Conservation (phyloP, 2,113 vertebrate genomes). For the Prunella himalayana region DNA sequence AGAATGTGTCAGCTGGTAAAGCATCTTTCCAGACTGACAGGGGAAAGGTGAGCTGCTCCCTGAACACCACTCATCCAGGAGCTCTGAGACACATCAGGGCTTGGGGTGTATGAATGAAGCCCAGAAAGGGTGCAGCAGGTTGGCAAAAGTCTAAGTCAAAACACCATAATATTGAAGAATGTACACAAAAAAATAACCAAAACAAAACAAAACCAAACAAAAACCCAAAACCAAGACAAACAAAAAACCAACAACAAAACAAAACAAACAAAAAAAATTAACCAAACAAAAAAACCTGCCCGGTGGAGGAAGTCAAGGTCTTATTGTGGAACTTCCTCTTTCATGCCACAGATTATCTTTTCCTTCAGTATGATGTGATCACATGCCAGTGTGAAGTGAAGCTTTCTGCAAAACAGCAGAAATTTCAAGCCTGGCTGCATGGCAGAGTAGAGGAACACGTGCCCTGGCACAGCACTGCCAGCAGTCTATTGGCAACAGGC, state of each 20-base stretch:
- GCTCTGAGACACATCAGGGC: fast-evolving
- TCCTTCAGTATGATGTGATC: background rate
- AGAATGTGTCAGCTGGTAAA: background rate
- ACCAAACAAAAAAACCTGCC: background rate
- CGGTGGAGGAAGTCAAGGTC: fast-evolving
- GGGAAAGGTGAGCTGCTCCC: background rate
- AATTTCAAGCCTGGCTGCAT: background rate
- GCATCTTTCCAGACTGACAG: background rate
- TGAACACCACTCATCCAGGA: background rate
- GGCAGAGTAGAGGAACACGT: fast-evolving
- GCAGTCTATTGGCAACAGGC: background rate
- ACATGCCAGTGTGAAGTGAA: fast-evolving
- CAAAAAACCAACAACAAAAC: too few species aligned
- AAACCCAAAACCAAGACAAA: too few species aligned
- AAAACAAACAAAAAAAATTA: background rate
- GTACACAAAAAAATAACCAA: background rate
- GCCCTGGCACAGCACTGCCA: background rate
- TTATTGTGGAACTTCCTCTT: background rate
- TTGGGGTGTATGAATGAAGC: fast-evolving
- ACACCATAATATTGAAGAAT: background rate
- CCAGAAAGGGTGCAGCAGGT: background rate
- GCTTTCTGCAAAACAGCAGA: background rate
- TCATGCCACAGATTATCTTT: background rate
- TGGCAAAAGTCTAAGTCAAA: background rate
- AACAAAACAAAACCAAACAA: background rate